Evolutionary conservation across 1,140 invertebrate species (phyloP).

Genomic region (Monochamus saltuarius): DNA sequence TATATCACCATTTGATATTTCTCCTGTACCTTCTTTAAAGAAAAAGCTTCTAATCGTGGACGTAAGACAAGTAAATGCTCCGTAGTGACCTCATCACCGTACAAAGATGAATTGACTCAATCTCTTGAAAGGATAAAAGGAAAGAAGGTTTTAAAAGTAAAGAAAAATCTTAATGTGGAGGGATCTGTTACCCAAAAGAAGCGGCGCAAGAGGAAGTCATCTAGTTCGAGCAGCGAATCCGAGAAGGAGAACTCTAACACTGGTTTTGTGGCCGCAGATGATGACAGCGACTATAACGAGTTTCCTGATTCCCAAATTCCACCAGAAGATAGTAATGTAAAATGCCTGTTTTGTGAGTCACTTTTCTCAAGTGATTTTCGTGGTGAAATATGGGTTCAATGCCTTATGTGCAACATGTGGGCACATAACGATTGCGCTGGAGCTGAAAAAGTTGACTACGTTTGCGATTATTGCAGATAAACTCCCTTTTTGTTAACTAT

Average conservation of each 20-base stretch:
- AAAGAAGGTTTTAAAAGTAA: constrained; percentile 2
- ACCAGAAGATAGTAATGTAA: constrained; percentile 9
- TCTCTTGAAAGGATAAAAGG: constrained; percentile 2
- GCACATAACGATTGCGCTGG: constrained; percentile 29
- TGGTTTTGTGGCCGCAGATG: constrained; percentile 2
- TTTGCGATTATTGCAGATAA: constrained; percentile 13
- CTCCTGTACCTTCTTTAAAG: constrained; percentile 5
- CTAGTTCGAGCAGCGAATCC: background rate
- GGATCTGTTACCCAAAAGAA: background rate
- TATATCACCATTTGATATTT: constrained; percentile 8
- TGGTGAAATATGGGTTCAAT: constrained; percentile 1
- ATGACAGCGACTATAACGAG: constrained; percentile 4
- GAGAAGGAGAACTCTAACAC: background rate
- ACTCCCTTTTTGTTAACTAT: too few species aligned
- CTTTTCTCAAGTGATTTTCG: constrained; percentile 7
- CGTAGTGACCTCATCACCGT: constrained; percentile 16
- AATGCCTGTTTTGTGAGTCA: constrained; percentile 5
- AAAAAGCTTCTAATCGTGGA: constrained; percentile 13
- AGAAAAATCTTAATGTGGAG: background rate
- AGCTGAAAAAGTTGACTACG: constrained; percentile 20
- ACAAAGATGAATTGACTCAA: constrained; percentile 18
- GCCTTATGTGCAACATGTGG: constrained; percentile 19
- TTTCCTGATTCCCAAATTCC: constrained; percentile 9
- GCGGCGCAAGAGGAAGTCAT: background rate
- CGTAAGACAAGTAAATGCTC: constrained; percentile 3